A percentile compares a stretch with the other conserved stretches of the same genome.
Evolutionary conservation across 2,888 invertebrate genomes (phyloP).

Genomic region (Ganaspis brasiliensis): DNA sequence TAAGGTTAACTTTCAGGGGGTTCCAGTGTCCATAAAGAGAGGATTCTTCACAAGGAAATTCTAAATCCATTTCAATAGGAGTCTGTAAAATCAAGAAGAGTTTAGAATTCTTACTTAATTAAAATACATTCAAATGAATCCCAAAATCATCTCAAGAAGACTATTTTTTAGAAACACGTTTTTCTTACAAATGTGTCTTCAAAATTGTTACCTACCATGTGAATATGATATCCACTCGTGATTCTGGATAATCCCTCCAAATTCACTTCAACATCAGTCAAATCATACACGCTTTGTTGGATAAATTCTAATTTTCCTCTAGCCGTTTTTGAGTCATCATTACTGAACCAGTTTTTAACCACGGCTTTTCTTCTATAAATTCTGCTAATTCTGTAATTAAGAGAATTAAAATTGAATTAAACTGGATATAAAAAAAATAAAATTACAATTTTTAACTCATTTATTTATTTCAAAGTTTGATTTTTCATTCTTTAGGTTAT

Average conservation of each 20-base stretch:
- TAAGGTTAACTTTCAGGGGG: constrained; percentile 87
- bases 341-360: constrained; percentile 93
- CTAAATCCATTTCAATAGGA: constrained; percentile 90
- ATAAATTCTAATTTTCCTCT: constrained; percentile 90
- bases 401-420: too few relatives aligned
- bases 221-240: constrained; percentile 90
- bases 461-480: too few relatives aligned
- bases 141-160: too few relatives aligned
- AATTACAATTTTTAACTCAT: constrained; percentile 32
- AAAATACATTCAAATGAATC: too few relatives aligned
- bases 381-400: constrained; percentile 87
- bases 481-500: too few relatives aligned
- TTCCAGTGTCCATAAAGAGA: constrained; percentile 94
- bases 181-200: too few relatives aligned
- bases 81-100: constrained; percentile 82
- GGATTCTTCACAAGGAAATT: constrained; percentile 93
- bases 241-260: constrained; percentile 86
- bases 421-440: constrained; percentile 49
- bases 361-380: constrained; percentile 91
- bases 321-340: constrained; percentile 84
- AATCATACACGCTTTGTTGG: constrained; percentile 93
- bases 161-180: too few relatives aligned
- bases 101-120: too few relatives aligned
- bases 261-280: constrained; percentile 89
- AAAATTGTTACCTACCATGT: constrained; percentile 86